Conservation (phyloP, 2,113 vertebrate species). For the Pica pica region DNA sequence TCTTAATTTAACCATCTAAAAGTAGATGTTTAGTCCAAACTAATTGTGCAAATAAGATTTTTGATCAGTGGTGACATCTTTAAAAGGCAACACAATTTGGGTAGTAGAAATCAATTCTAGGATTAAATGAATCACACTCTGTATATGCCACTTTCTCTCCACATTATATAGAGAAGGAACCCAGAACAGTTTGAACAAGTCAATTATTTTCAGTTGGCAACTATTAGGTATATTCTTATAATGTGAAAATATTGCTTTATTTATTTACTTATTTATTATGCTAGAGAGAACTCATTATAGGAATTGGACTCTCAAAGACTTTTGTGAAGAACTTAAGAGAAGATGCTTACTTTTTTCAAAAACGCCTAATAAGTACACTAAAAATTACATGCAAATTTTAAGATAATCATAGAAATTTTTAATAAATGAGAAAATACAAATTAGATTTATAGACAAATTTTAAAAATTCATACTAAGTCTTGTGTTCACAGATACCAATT, state of each 20-base stretch:
- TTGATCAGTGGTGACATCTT: not conserved
- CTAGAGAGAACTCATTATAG: not conserved
- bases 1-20: not conserved
- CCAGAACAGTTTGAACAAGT: not conserved
- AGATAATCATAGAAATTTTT: not conserved
- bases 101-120: not conserved
- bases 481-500: not conserved
- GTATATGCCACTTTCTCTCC: not conserved
- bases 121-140: not conserved
- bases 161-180: not conserved
- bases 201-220: not conserved
- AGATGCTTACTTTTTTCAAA: not conserved
- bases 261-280: not conserved
- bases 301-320: not conserved
- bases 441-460: not conserved
- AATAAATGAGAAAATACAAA: not conserved
- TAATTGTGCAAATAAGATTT: not conserved
- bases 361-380: fast-evolving
- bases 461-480: not conserved
- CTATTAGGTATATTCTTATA: not conserved
- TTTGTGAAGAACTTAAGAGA: not conserved
- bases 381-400: not conserved
- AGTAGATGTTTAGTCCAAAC: not conserved
- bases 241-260: not conserved
- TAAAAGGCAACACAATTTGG: not conserved